These are phyloP conservation scores for Platalea minor DNA, from an alignment of 2,797 vertebrate genomes.

Conservation along the genomic window DNA sequence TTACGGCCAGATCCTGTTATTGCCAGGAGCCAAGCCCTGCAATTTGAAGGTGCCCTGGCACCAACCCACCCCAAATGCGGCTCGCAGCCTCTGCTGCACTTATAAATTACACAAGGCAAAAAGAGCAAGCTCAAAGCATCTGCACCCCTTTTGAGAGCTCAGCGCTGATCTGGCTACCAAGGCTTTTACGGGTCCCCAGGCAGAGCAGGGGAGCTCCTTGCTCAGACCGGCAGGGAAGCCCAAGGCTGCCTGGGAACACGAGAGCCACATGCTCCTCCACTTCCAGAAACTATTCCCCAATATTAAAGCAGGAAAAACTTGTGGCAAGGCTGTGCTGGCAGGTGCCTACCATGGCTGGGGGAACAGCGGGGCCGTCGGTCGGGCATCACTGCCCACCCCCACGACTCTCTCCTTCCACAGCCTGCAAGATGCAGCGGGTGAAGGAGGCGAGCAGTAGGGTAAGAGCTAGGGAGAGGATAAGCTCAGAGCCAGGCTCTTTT, in stretches of 20 bases:
- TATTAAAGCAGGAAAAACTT: not conserved
- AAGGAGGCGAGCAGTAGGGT: not conserved
- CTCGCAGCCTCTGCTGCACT: not conserved
- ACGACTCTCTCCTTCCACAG: not conserved
- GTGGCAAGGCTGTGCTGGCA: not conserved
- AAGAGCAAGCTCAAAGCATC: not conserved
- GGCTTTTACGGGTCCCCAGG: not conserved
- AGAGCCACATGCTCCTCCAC: accelerated
- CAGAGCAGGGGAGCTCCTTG: accelerated
- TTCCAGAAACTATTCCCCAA: not conserved
- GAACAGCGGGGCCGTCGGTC: accelerated
- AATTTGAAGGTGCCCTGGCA: not conserved
- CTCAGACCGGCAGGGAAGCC: accelerated
- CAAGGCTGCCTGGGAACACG: not conserved
- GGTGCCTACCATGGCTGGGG: accelerated
- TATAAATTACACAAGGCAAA: not conserved
- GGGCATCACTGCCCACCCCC: accelerated
- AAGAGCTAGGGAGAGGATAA: not conserved
- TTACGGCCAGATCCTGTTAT: not conserved
- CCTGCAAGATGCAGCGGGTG: not conserved
- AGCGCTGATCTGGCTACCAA: not conserved
- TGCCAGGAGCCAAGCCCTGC: not conserved
- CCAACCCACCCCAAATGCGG: not conserved
- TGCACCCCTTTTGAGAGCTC: not conserved
- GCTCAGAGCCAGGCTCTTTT: not conserved